Base-by-base conservation (phyloP, 2,888 invertebrate species). In the Orchesella flavescens region DNA sequence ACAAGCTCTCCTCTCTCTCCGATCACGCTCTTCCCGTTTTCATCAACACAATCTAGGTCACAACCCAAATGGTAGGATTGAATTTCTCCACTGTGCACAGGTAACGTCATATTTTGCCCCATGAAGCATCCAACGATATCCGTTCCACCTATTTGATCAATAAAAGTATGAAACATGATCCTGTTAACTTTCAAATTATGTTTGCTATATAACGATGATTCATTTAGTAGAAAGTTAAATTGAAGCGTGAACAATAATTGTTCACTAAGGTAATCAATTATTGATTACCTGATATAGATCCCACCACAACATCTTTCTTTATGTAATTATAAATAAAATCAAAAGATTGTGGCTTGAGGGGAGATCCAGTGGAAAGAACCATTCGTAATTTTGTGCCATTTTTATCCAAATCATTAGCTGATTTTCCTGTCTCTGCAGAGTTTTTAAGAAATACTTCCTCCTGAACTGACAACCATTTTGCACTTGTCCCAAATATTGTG, bases 41-140 rank as follows among this genome's bases (percentile, higher is more conserved):
- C 91, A 87, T 91, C 89, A 89, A 90, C 91, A 74, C 91, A 90
- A 82, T 90, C 90, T 87, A 92, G 89, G 85, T 91, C 91, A 90
- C 92, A 91, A 43, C 92, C 93, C 63, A 93, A 90, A 81, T 91
- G 89, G 57, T 90, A 89, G 43, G 90, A 90, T 89, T 93, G 92
- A 68, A 92, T 91, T 89, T 93, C 92, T n/a, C 92, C 92, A 49
- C 90, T 89, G 87, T 91, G 89, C 12, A 92, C 92, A 2, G 92
- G 92, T 13, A 91, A 88, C 19, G 90, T 90, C 84, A 91, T 90
- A 87, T 91, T 91, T 80, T 90, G 90, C 19, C 92, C 92, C 83
- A 83, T 83, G 89, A 93, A 93, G 88, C 92, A 92, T 9, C 91
- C 92, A 83, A 92, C 91, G 68, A 93, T 92, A 88, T 92, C 92